A percentile compares a stretch with the other conserved stretches of the same genome.
These are phyloP conservation scores for Xanthostigma xanthostigma DNA, from an alignment of 2,888 invertebrate species.

Conservation along the genomic window DNA sequence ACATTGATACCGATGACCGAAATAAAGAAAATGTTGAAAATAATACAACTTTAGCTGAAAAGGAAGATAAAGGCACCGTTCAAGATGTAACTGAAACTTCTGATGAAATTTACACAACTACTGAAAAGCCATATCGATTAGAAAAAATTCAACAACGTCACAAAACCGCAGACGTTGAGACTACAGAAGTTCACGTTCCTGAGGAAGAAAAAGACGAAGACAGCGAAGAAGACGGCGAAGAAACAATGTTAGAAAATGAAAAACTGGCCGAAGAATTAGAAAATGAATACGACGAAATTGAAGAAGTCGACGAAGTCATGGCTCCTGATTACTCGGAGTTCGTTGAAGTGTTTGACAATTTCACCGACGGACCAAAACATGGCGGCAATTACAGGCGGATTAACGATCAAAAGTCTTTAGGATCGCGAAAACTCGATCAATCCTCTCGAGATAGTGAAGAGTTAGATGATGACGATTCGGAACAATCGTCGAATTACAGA, in stretches of 20 bases:
- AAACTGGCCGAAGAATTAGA: not conserved
- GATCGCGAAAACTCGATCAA: not conserved
- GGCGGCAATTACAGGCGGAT: slow-evolving; percentile 14
- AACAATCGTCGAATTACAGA: too few relatives aligned
- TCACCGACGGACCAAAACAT: slow-evolving; percentile 12
- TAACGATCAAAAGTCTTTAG: not conserved
- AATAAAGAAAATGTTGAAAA: too few relatives aligned
- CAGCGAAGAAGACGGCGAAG: not conserved
- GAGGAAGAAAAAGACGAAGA: not conserved
- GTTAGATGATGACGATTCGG: too few relatives aligned
- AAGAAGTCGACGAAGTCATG: not conserved
- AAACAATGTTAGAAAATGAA: not conserved
- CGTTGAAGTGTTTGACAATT: slow-evolving; percentile 6
- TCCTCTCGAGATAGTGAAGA: too few relatives aligned
- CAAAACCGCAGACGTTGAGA: not conserved
- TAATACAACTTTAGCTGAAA: too few relatives aligned
- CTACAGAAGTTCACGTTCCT: not conserved
- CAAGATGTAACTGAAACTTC: not conserved
- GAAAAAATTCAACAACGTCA: not conserved
- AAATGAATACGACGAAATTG: not conserved
- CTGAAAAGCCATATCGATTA: not conserved
- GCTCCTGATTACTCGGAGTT: slow-evolving; percentile 2
- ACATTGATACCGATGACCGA: too few relatives aligned
- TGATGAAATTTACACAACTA: not conserved
- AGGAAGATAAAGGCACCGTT: not conserved